phyloP scores from a whole-genome alignment of 2,113 vertebrate species.

The Nibea coibor region DNA sequence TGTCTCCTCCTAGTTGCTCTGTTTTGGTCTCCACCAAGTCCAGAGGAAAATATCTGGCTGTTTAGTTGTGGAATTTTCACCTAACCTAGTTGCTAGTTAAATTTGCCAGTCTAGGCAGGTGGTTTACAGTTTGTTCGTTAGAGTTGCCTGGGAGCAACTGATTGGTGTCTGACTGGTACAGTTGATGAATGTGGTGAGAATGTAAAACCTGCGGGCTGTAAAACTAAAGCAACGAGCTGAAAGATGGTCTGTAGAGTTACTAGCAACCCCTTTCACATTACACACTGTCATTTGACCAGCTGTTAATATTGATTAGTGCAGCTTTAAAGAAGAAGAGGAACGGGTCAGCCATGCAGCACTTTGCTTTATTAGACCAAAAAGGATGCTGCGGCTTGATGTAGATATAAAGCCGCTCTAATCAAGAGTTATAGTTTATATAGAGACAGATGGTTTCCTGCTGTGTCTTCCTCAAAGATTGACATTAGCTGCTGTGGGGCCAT shows the following conservation, averaged over 20 bases:
- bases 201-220: not conserved
- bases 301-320: not conserved
- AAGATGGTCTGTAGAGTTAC: not conserved
- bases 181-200: too few species aligned
- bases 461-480: not conserved
- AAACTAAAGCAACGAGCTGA: not conserved
- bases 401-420: not conserved
- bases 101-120: not conserved
- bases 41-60: not conserved
- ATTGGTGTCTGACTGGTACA: too few species aligned
- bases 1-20: not conserved
- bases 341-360: not conserved
- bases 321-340: conserved; percentile 3
- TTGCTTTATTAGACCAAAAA: not conserved
- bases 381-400: not conserved
- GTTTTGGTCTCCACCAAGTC: not conserved
- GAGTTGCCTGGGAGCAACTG: too few species aligned
- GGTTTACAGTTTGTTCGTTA: too few species aligned
- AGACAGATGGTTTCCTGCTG: not conserved
- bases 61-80: not conserved
- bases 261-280: not conserved
- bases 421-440: not conserved
- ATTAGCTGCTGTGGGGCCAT: not conserved
- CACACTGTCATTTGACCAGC: not conserved
- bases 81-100: not conserved